These are phyloP conservation scores for Paralinhomoeus sp. DNA, from an alignment of 2,888 invertebrate species.

Conservation along the genomic window DNA sequence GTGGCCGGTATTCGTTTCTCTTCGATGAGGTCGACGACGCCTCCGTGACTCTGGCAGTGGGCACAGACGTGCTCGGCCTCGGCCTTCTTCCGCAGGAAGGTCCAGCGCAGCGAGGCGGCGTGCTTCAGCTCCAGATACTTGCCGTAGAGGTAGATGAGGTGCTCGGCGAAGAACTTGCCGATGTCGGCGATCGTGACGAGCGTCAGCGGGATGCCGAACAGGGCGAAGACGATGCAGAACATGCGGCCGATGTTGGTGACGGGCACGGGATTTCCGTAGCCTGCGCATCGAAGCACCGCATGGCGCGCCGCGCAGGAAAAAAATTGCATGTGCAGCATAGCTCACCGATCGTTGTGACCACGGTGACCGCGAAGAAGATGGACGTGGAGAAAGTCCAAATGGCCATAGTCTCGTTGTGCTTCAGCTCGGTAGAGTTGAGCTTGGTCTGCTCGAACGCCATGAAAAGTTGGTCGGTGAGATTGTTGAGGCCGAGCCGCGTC, in stretches of 20 bases:
- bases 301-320: too few relatives aligned
- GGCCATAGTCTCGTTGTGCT: conserved; percentile 16
- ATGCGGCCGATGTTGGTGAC: conserved; percentile 19
- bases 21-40: background rate
- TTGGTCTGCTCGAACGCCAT: conserved; percentile 23
- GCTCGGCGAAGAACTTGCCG: conserved; percentile 22
- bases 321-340: too few relatives aligned
- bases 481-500: too few relatives aligned
- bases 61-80: conserved; percentile 18
- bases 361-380: conserved; percentile 26
- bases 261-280: conserved; percentile 25
- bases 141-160: conserved; percentile 23
- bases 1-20: background rate
- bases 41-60: conserved; percentile 11
- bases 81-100: conserved; percentile 4
- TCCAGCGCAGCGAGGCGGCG: conserved; percentile 4
- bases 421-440: conserved; percentile 17
- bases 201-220: conserved; percentile 25
- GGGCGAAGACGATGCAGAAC: conserved; percentile 20
- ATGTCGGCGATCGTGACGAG: conserved; percentile 12
- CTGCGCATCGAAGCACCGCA: conserved; percentile 1
- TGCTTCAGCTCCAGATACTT: conserved; percentile 19
- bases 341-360: conserved; percentile 22
- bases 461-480: conserved; percentile 21
- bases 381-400: conserved; percentile 25